phyloP scores from a whole-genome alignment of 2,888 invertebrate genomes.

The Mythimna pallens region DNA sequence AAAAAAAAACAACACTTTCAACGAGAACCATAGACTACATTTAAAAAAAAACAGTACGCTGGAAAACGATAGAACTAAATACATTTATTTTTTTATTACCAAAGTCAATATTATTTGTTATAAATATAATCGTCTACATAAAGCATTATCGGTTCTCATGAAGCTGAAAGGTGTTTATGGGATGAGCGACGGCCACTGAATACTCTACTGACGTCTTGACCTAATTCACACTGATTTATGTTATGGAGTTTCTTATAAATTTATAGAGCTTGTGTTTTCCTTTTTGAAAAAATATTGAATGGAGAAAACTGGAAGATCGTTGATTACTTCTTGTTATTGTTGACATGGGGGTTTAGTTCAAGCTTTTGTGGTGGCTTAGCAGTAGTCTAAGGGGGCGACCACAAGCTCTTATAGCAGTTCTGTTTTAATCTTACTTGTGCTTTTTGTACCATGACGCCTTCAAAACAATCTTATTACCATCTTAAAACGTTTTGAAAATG shows the following conservation, averaged over 20 bases:
- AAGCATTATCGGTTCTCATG: constrained; percentile 20
- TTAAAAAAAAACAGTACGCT: not conserved
- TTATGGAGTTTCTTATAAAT: constrained; percentile 9
- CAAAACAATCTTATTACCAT: too few relatives aligned
- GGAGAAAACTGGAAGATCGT: not conserved
- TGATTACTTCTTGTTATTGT: constrained; percentile 14
- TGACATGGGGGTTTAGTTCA: not conserved
- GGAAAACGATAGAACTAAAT: not conserved
- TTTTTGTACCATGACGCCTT: too few relatives aligned
- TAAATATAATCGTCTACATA: constrained; percentile 14
- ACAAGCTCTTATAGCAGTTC: too few relatives aligned
- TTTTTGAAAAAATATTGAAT: constrained; percentile 6
- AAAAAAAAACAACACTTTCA: too few relatives aligned
- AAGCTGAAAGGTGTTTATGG: constrained; percentile 42
- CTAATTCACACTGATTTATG: constrained; percentile 51
- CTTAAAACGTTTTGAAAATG: too few relatives aligned
- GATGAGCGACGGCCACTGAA: constrained; percentile 36
- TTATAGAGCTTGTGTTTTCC: constrained; percentile 13
- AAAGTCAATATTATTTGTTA: constrained; percentile 1
- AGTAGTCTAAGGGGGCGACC: too few relatives aligned
- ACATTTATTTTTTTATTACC: not conserved
- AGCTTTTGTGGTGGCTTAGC: not conserved
- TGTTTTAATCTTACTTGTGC: too few relatives aligned
- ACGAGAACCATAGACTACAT: too few relatives aligned
- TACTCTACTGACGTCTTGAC: constrained; percentile 40